Evolutionary conservation across 2,797 vertebrate species (phyloP).

Genomic region (Pipistrellus kuhlii): DNA sequence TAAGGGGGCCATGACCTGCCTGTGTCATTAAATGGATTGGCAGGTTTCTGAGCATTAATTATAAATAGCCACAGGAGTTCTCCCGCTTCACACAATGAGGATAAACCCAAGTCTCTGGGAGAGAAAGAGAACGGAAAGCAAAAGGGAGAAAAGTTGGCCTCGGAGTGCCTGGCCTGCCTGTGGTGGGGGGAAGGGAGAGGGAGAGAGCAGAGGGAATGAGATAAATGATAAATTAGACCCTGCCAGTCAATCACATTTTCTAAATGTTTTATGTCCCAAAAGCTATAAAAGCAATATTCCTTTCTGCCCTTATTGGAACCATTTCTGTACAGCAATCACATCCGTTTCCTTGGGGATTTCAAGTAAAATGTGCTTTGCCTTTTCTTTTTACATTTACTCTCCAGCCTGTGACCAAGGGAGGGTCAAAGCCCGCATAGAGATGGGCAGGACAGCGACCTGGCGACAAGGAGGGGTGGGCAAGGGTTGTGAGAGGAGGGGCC

Average conservation of each 20-base stretch:
- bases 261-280: conserved; percentile 90
- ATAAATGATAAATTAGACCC: conserved; percentile 87
- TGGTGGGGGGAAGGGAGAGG: neutral
- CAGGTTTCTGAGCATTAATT: conserved; percentile 90
- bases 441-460: conserved; percentile 59
- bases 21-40: conserved; percentile 90
- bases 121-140: conserved; percentile 78
- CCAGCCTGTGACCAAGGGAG: conserved; percentile 81
- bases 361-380: conserved; percentile 82
- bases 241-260: conserved; percentile 87
- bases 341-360: conserved; percentile 87
- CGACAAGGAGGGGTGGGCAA: neutral
- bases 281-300: conserved; percentile 90
- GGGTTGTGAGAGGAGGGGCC: neutral
- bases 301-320: conserved; percentile 88
- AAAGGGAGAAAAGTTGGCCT: neutral
- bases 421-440: conserved; percentile 85
- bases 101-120: conserved; percentile 84
- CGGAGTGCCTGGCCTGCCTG: neutral
- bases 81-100: conserved; percentile 84
- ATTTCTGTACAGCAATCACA: conserved; percentile 89
- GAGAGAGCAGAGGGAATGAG: conserved; percentile 63
- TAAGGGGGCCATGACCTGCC: conserved; percentile 87
- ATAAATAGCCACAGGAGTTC: conserved; percentile 89
- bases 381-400: conserved; percentile 86